phyloP scores from a whole-genome alignment of 2,797 vertebrate genomes.

The Chaunax sp. region DNA sequence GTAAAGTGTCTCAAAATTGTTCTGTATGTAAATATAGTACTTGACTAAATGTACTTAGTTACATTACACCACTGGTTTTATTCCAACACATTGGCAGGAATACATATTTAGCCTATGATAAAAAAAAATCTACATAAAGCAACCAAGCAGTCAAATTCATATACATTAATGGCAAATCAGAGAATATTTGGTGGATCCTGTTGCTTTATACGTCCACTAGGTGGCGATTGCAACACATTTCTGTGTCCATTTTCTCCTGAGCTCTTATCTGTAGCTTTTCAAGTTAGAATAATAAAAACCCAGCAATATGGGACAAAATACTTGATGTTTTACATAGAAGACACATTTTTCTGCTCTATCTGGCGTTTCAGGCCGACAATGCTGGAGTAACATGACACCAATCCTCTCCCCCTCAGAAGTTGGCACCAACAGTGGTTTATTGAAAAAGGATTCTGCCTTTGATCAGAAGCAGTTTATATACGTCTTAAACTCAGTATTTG shows the following conservation, averaged over 20 bases:
- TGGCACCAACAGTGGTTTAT: conserved; percentile 59
- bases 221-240: conserved; percentile 53
- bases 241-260: too few relatives aligned
- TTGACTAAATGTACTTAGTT: neutral
- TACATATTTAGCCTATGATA: neutral
- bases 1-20: too few relatives aligned
- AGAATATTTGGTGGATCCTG: neutral
- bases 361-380: conserved; percentile 16
- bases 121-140: too few relatives aligned
- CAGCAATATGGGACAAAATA: too few relatives aligned
- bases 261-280: neutral
- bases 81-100: neutral
- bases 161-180: neutral
- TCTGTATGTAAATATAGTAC: neutral
- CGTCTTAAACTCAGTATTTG: conserved; percentile 28
- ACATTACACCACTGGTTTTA: neutral
- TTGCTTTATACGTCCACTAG: conserved; percentile 49
- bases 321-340: neutral
- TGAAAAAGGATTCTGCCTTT: conserved; percentile 58
- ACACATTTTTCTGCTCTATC: neutral
- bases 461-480: conserved; percentile 44
- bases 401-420: conserved; percentile 50
- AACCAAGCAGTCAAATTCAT: neutral
- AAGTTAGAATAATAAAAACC: too few relatives aligned
- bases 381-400: conserved; percentile 44